These are phyloP conservation scores for Sinocyclocheilus anophthalmus DNA, from an alignment of 2,113 vertebrate species.

Conservation along the genomic window DNA sequence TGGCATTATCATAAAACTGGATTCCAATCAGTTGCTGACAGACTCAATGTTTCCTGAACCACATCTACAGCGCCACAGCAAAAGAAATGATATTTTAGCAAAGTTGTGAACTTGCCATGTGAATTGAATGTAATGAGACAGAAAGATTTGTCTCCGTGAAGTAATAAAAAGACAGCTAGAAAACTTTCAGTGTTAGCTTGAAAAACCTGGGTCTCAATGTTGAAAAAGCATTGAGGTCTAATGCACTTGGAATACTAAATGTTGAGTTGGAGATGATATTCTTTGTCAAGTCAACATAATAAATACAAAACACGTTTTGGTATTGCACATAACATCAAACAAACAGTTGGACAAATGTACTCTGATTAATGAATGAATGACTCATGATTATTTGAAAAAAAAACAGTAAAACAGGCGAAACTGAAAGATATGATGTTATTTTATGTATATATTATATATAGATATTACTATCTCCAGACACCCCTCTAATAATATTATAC, in stretches of 20 bases:
- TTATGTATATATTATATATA: too few relatives aligned
- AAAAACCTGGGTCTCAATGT: neutral
- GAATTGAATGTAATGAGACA: slow-evolving; percentile 3
- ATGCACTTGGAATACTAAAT: too few relatives aligned
- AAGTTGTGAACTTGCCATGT: neutral
- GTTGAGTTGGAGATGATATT: neutral
- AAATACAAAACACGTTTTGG: neutral
- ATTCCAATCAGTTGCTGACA: slow-evolving; percentile 1
- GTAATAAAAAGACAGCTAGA: neutral
- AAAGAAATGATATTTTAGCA: neutral
- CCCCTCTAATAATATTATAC: too few relatives aligned
- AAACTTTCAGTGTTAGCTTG: neutral
- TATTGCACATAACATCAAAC: neutral
- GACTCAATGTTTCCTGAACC: neutral
- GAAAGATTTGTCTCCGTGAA: neutral
- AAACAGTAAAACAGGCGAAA: too few relatives aligned
- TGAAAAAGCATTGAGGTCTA: neutral
- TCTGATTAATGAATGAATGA: neutral
- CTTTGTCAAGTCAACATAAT: neutral
- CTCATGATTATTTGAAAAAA: neutral
- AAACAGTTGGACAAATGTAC: neutral
- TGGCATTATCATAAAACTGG: slow-evolving; percentile 19
- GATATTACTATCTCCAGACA: too few relatives aligned
- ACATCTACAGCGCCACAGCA: neutral
- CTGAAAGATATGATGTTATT: too few relatives aligned